Percentiles rank a stretch among this genome's conserved stretches.
Evolutionary conservation across 2,888 invertebrate genomes (phyloP).

Genomic region (Litoditis marina): DNA sequence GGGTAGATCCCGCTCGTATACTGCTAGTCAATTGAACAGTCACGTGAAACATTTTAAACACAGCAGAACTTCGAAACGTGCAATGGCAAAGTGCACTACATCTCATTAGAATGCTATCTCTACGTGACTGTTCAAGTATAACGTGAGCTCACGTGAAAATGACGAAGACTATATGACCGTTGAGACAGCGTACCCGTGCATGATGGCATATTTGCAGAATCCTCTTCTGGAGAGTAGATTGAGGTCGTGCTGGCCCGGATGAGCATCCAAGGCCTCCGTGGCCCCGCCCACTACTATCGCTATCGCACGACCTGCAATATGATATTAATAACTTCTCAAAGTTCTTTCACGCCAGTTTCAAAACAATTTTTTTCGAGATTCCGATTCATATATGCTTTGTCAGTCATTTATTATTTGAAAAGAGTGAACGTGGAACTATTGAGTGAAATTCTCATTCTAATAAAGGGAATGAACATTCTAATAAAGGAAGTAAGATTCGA

Average conservation of each 20-base stretch:
- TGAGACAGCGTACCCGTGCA: conserved; percentile 41
- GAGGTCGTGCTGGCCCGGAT: conserved; percentile 41
- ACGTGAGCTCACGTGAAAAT: no score
- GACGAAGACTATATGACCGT: no score
- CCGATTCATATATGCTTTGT: neutral
- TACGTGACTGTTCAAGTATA: conserved; percentile 62
- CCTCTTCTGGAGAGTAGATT: conserved; percentile 45
- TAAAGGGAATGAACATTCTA: no score
- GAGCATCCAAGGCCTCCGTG: conserved; percentile 50
- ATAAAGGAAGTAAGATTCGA: no score
- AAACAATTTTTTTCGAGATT: neutral
- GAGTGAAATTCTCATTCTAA: no score
- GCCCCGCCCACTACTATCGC: conserved; percentile 50
- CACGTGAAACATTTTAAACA: no score
- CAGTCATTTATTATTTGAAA: neutral
- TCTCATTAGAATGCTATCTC: no score
- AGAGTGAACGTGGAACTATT: no score
- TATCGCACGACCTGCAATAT: conserved; percentile 29
- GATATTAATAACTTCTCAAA: neutral
- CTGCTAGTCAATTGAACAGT: neutral
- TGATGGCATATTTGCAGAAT: conserved; percentile 55
- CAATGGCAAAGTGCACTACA: no score
- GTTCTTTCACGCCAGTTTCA: neutral
- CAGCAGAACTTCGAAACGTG: no score
- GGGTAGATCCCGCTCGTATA: no score